Evolutionary conservation across 1,140 invertebrate species (phyloP).

Genomic region (Euwallacea similis): DNA sequence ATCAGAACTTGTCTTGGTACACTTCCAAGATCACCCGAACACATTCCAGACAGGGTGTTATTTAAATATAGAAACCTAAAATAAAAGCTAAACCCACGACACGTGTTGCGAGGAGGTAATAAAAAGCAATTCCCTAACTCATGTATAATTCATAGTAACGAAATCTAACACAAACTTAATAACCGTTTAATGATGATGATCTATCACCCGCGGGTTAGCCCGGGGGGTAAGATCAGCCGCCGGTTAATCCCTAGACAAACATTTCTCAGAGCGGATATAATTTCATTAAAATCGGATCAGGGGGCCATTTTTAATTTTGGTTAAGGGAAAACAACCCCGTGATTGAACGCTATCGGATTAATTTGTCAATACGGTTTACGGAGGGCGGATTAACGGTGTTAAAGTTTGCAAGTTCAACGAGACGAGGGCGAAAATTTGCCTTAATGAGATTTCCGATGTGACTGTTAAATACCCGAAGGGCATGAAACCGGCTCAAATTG

Average conservation of each 20-base stretch:
- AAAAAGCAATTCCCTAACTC: conserved; percentile 22
- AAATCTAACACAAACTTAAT: conserved; percentile 36
- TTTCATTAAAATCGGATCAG: conserved; percentile 42
- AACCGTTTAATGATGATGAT: conserved; percentile 39
- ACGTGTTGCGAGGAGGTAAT: neutral
- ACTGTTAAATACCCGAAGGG: too few species aligned
- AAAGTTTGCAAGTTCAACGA: neutral
- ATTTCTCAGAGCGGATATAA: conserved; percentile 27
- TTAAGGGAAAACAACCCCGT: conserved; percentile 33
- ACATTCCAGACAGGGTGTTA: too few species aligned
- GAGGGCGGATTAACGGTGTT: conserved; percentile 16
- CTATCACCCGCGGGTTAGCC: conserved; percentile 36
- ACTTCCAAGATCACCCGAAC: too few species aligned
- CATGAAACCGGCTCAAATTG: too few species aligned
- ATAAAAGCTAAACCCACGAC: neutral
- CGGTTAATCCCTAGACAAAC: conserved; percentile 38
- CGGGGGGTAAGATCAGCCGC: conserved; percentile 20
- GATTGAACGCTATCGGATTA: conserved; percentile 34
- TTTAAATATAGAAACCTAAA: neutral
- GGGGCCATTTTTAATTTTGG: conserved; percentile 41
- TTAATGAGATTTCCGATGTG: too few species aligned
- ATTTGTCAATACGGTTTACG: conserved; percentile 31
- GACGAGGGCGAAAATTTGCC: neutral
- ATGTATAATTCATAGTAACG: conserved; percentile 30
- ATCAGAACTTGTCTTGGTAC: too few species aligned